phyloP scores from a whole-genome alignment of 2,888 invertebrate species.

The Melipona bicolor region DNA sequence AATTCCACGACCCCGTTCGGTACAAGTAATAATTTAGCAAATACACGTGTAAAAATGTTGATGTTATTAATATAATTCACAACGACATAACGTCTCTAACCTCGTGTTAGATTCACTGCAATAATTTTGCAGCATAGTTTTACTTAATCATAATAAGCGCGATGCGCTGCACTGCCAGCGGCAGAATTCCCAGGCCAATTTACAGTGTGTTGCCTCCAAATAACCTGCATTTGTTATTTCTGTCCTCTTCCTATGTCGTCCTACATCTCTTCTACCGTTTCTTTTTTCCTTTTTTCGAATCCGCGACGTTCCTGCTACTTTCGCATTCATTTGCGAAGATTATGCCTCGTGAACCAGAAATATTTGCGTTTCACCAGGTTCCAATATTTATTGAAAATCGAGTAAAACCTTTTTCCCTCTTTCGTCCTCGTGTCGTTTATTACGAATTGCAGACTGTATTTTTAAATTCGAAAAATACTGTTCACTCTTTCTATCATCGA shows the following conservation, averaged over 20 bases:
- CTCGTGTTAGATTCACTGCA: neutral
- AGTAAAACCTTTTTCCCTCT: neutral
- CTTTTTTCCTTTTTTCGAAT: neutral
- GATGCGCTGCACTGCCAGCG: slow-evolving; percentile 17
- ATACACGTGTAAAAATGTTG: neutral
- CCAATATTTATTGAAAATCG: neutral
- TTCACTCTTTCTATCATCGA: neutral
- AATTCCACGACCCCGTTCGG: neutral
- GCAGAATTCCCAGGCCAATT: slow-evolving; percentile 31
- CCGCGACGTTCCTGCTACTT: neutral
- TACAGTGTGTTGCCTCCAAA: slow-evolving; percentile 20
- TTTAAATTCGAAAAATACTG: neutral
- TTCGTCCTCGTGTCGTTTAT: neutral
- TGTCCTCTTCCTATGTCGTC: neutral
- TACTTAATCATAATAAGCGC: slow-evolving; percentile 46
- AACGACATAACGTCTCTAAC: neutral
- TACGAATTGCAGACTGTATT: neutral
- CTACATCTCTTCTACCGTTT: neutral
- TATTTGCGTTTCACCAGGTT: neutral
- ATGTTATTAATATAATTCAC: neutral
- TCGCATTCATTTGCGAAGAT: neutral
- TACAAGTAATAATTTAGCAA: neutral
- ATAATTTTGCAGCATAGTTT: slow-evolving; percentile 34
- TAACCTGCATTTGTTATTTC: slow-evolving; percentile 33
- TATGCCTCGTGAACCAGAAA: neutral